Percentiles rank a stretch among this genome's conserved stretches.
These are phyloP conservation scores for Cephalophus harveyi DNA, from an alignment of 2,113 vertebrate genomes.

Conservation along the genomic window DNA sequence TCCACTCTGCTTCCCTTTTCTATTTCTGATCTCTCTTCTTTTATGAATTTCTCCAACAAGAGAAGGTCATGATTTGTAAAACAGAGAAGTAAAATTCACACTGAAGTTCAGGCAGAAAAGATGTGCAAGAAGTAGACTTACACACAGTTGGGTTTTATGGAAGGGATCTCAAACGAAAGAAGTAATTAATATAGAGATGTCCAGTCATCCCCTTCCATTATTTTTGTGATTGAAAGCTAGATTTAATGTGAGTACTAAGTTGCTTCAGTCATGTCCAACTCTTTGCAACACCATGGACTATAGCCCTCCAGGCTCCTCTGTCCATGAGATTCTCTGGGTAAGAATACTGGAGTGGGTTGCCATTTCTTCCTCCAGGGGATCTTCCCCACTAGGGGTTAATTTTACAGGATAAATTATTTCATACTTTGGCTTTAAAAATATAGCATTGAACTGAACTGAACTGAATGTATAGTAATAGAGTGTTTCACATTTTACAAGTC, in stretches of 20 bases:
- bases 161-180: background rate
- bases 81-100: background rate
- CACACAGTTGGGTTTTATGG: background rate
- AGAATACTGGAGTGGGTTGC: background rate
- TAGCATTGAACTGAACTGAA: background rate
- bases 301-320: background rate
- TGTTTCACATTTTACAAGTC: conserved; percentile 24
- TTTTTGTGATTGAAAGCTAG: conserved; percentile 5
- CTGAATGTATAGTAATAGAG: background rate
- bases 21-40: background rate
- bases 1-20: background rate
- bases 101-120: conserved; percentile 21
- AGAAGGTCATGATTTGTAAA: background rate
- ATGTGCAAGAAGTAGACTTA: background rate
- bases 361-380: background rate
- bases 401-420: background rate
- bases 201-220: background rate
- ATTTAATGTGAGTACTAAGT: background rate
- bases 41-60: conserved; percentile 15
- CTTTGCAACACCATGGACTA: background rate
- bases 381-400: background rate
- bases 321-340: background rate
- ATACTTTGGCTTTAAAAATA: background rate
- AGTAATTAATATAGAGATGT: background rate
- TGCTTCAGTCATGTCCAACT: background rate